Evolutionary conservation across 2,797 vertebrate species (phyloP).

Genomic region (Rhinella marina): DNA sequence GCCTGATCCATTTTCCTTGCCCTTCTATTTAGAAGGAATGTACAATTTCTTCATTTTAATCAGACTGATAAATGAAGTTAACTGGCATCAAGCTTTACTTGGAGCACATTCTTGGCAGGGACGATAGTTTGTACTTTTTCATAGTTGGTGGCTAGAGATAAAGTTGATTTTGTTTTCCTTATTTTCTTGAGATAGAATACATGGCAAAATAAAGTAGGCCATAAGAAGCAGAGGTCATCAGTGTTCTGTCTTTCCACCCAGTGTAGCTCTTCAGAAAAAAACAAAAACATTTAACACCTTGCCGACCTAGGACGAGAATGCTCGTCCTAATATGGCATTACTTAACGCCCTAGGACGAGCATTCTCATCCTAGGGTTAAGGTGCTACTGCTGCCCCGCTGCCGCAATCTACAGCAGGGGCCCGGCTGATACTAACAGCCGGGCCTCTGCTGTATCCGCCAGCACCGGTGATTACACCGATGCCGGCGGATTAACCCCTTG

Average conservation of each 20-base stretch:
- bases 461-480: too few relatives aligned
- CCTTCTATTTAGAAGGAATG: slow-evolving; percentile 42
- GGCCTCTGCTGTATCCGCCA: too few relatives aligned
- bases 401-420: too few relatives aligned
- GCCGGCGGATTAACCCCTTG: too few relatives aligned
- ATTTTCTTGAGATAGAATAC: slow-evolving; percentile 9
- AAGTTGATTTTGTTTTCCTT: slow-evolving; percentile 25
- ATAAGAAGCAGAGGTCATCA: neutral
- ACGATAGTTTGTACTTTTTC: slow-evolving; percentile 22
- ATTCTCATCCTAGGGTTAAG: too few relatives aligned
- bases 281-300: too few relatives aligned
- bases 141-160: slow-evolving; percentile 28
- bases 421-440: too few relatives aligned
- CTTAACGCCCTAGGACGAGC: too few relatives aligned
- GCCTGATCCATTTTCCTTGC: slow-evolving; percentile 30
- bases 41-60: slow-evolving; percentile 40
- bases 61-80: slow-evolving; percentile 41
- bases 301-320: too few relatives aligned
- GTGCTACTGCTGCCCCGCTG: too few relatives aligned
- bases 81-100: slow-evolving; percentile 44
- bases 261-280: neutral
- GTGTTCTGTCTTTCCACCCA: neutral
- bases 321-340: too few relatives aligned
- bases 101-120: slow-evolving; percentile 36
- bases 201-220: slow-evolving; percentile 24